These are phyloP conservation scores for Thalassarche chlororhynchos DNA, from an alignment of 2,113 vertebrate species.

Conservation along the genomic window DNA sequence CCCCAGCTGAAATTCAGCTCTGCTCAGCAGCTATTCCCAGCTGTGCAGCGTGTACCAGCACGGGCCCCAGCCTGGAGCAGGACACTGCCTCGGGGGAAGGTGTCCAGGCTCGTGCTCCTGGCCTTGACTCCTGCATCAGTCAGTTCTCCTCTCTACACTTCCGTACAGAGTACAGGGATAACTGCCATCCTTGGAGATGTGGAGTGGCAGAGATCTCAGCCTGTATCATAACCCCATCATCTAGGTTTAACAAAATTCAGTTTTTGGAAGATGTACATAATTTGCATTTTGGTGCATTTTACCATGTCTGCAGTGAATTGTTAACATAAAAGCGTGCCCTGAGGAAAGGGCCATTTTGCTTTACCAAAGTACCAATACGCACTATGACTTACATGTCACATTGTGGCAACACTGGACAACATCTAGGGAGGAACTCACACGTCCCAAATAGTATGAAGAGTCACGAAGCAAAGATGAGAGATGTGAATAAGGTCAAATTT, in stretches of 20 bases:
- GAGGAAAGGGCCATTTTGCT: not conserved
- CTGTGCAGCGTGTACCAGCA: not conserved
- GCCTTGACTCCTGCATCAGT: not conserved
- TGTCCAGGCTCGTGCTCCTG: not conserved
- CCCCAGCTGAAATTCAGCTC: not conserved
- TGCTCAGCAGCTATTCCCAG: not conserved
- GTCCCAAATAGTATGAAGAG: not conserved
- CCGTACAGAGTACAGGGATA: not conserved
- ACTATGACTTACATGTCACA: not conserved
- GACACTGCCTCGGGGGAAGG: not conserved
- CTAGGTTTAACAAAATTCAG: not conserved
- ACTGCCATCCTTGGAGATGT: not conserved
- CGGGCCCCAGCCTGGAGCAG: not conserved
- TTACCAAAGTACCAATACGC: not conserved
- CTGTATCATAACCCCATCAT: not conserved
- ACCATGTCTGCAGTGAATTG: not conserved
- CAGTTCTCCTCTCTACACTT: not conserved
- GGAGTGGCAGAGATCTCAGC: not conserved
- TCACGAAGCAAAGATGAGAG: not conserved
- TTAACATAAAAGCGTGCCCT: rapidly evolving
- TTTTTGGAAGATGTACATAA: not conserved
- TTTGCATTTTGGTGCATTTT: not conserved
- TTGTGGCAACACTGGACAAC: not conserved
- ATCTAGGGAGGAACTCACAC: not conserved
- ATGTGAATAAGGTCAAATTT: not conserved